phyloP scores from a whole-genome alignment of 2,113 vertebrate species.

The Tragulus kanchil region DNA sequence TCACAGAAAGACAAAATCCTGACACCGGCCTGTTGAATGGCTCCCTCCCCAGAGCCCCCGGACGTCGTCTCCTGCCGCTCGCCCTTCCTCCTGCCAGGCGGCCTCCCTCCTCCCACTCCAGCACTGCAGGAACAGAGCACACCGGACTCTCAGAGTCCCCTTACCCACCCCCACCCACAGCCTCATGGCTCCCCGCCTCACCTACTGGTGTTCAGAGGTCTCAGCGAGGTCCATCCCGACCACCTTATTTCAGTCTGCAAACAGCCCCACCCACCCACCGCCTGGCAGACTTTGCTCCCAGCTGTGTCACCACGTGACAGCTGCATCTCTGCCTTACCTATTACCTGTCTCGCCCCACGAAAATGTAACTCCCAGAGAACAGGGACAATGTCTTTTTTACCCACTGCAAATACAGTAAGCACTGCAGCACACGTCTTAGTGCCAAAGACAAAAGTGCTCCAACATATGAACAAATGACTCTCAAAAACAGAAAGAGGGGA shows the following conservation, averaged over 20 bases:
- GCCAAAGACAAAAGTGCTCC: neutral
- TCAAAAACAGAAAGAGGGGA: neutral
- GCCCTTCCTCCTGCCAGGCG: neutral
- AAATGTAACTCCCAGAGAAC: neutral
- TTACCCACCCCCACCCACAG: no score
- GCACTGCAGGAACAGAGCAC: neutral
- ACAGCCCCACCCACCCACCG: neutral
- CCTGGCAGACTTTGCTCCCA: neutral
- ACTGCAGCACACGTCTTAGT: neutral
- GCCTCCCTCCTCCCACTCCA: neutral
- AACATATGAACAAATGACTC: neutral
- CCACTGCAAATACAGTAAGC: neutral
- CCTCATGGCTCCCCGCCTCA: neutral
- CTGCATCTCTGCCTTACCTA: neutral
- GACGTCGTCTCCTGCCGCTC: neutral
- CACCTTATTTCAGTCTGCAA: neutral
- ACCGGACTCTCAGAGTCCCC: neutral
- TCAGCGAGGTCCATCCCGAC: neutral
- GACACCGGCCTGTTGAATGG: neutral
- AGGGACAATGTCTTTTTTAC: neutral
- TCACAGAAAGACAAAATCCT: neutral
- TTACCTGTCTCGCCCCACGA: neutral
- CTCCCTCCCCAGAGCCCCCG: no score
- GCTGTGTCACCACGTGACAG: neutral
- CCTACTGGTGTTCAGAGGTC: neutral